Evolutionary conservation across 2,113 vertebrate genomes (phyloP).

Genomic region (Ailurus styani): DNA sequence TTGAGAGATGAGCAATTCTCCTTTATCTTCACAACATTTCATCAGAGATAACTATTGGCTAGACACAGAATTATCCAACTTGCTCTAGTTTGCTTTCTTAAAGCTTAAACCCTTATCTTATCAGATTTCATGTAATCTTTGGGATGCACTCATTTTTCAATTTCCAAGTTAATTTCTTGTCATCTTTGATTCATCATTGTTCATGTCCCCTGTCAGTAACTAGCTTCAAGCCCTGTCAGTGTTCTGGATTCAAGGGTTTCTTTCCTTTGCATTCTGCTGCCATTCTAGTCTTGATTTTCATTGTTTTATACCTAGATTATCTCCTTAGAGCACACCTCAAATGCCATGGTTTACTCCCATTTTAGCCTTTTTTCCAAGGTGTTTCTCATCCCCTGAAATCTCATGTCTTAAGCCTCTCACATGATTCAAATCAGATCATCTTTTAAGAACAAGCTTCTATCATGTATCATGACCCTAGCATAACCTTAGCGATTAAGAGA

Average conservation of each 20-base stretch:
- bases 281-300: not conserved
- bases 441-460: not conserved
- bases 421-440: not conserved
- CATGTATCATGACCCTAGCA: not conserved
- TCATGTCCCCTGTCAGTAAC: not conserved
- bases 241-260: not conserved
- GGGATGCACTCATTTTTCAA: not conserved
- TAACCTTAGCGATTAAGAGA: not conserved
- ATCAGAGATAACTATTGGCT: not conserved
- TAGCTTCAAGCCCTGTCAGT: not conserved
- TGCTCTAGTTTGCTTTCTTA: not conserved
- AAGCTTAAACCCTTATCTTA: not conserved
- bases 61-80: not conserved
- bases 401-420: not conserved
- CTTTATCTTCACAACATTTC: not conserved
- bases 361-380: not conserved
- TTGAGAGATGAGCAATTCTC: not conserved
- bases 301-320: not conserved
- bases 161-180: not conserved
- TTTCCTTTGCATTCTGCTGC: not conserved
- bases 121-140: not conserved
- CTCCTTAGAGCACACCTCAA: not conserved
- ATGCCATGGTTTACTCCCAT: not conserved
- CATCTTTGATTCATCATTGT: not conserved
- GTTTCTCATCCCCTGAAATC: not conserved